A percentile compares a stretch with the other conserved stretches of the same genome.
These are phyloP conservation scores for Nycteola revayana DNA, from an alignment of 2,888 invertebrate genomes.

Conservation along the genomic window DNA sequence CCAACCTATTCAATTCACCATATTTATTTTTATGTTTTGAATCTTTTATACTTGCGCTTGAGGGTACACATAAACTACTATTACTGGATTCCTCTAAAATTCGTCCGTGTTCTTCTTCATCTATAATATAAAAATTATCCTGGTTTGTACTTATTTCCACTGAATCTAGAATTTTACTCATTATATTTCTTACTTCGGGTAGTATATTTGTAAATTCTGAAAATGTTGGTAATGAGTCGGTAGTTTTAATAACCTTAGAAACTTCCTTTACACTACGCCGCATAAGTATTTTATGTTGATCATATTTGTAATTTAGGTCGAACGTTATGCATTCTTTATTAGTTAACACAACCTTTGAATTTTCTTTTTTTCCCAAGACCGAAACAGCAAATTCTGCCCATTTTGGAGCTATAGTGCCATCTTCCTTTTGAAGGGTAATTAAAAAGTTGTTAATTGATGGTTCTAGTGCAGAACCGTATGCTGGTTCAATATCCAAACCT, in stretches of 20 bases:
- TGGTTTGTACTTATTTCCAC: conserved; percentile 83
- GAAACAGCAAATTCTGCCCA: conserved; percentile 82
- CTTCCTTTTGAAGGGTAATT: conserved; percentile 51
- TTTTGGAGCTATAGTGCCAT: conserved; percentile 65
- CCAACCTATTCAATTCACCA: conserved; percentile 82
- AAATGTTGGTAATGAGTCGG: neutral
- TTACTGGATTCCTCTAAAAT: conserved; percentile 18
- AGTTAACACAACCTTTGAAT: conserved; percentile 37
- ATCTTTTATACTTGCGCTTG: neutral
- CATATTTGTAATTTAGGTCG: conserved; percentile 80
- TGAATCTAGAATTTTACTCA: conserved; percentile 81
- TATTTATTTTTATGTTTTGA: conserved; percentile 45
- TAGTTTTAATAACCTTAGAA: conserved; percentile 3
- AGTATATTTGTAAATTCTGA: too few relatives aligned
- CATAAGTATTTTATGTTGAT: conserved; percentile 81
- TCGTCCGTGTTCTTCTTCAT: conserved; percentile 38
- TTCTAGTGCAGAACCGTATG: conserved; percentile 68
- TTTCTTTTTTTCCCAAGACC: conserved; percentile 57
- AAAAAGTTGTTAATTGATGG: conserved; percentile 64
- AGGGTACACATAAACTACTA: neutral
- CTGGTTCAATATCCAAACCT: conserved; percentile 70
- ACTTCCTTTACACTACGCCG: conserved; percentile 40
- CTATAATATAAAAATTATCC: conserved; percentile 64
- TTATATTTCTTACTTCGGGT: conserved; percentile 58
- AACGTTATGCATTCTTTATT: conserved; percentile 68